Percentiles rank a stretch among this genome's conserved stretches.
Evolutionary conservation across 2,888 invertebrate species (phyloP).

Genomic region (Hemicrepidius hirtus): DNA sequence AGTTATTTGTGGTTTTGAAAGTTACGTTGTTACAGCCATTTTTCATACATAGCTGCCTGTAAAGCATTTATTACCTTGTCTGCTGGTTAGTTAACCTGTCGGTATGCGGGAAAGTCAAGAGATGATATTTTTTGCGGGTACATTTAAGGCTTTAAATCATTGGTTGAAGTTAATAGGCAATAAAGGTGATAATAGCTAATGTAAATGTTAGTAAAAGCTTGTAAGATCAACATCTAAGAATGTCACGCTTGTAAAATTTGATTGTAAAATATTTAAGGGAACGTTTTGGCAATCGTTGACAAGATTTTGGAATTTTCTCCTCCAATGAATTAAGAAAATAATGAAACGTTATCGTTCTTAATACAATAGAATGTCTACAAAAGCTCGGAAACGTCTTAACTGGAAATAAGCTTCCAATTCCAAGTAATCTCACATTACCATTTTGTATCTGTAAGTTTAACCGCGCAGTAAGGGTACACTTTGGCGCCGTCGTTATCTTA

Average conservation of each 20-base stretch:
- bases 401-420: slow-evolving; percentile 31
- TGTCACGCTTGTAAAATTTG: background rate
- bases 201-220: slow-evolving; percentile 23
- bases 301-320: too few species aligned
- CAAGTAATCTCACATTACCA: slow-evolving; percentile 34
- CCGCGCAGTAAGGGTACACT: slow-evolving; percentile 31
- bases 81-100: slow-evolving; percentile 6
- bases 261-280: too few species aligned
- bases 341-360: background rate
- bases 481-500: slow-evolving; percentile 51
- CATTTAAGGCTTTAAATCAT: slow-evolving; percentile 31
- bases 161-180: slow-evolving; percentile 11
- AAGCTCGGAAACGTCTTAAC: slow-evolving; percentile 9
- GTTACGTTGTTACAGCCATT: slow-evolving; percentile 21
- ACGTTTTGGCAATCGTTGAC: too few species aligned
- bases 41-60: slow-evolving; percentile 29
- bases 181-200: slow-evolving; percentile 34
- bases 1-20: slow-evolving; percentile 29
- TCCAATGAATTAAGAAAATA: background rate
- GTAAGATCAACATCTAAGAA: background rate
- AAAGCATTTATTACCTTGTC: slow-evolving; percentile 26
- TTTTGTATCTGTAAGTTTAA: slow-evolving; percentile 40
- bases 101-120: slow-evolving; percentile 15
- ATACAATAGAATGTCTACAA: background rate
- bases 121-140: slow-evolving; percentile 3